These are phyloP conservation scores for Stigmatopora nigra DNA, from an alignment of 2,113 vertebrate species.

Conservation along the genomic window DNA sequence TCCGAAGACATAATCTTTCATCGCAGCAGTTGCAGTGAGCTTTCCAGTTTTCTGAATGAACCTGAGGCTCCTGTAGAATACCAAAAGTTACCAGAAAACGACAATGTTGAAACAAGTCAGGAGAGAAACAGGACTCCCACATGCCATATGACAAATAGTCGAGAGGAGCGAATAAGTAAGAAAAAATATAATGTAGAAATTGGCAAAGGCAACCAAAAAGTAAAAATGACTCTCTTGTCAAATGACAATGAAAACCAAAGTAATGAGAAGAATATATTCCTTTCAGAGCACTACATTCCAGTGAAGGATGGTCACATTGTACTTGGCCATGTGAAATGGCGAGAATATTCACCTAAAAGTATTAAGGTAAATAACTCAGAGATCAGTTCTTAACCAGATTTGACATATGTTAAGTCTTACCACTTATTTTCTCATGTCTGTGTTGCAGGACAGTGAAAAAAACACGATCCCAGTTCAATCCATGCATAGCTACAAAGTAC, in stretches of 20 bases:
- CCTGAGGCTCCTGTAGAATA: not conserved
- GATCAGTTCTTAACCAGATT: not conserved
- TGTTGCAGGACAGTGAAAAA: slow-evolving; percentile 5
- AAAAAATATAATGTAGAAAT: not conserved
- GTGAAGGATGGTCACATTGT: slow-evolving; percentile 40
- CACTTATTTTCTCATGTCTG: not conserved
- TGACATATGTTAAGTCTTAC: not conserved
- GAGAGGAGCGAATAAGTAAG: not conserved
- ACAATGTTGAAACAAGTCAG: not conserved
- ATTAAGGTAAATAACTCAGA: slow-evolving; percentile 11
- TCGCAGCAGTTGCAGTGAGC: not conserved
- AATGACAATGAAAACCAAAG: slow-evolving; percentile 1
- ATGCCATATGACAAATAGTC: not conserved
- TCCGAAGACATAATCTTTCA: not conserved
- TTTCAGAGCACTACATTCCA: slow-evolving; percentile 24
- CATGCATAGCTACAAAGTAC: slow-evolving; percentile 31
- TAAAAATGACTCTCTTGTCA: not conserved
- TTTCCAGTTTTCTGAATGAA: not conserved
- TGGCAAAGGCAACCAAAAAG: not conserved
- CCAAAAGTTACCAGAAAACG: not conserved
- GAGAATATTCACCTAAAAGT: not conserved
- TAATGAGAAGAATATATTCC: not conserved
- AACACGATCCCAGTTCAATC: not conserved
- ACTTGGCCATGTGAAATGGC: slow-evolving; percentile 42
- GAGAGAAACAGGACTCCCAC: not conserved